These are phyloP conservation scores for Microcebus griseorufus DNA, from an alignment of 2,113 vertebrate genomes.

Conservation along the genomic window DNA sequence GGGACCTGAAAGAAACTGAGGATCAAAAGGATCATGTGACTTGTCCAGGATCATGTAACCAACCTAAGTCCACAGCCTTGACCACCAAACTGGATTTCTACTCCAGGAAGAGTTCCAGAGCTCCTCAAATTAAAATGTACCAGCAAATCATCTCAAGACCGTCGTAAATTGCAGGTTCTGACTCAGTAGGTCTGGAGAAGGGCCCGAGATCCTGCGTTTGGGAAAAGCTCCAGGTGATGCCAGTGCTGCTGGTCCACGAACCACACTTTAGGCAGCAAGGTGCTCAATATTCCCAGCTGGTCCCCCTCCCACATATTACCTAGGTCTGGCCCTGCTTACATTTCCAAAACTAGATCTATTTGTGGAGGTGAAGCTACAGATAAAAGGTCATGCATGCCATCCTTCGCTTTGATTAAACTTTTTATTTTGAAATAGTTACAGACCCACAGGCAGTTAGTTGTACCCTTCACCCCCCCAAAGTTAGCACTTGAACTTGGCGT, in stretches of 20 bases:
- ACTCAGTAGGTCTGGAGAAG: not conserved
- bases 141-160: not conserved
- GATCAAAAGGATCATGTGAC: too few relatives aligned
- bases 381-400: not conserved
- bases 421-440: not conserved
- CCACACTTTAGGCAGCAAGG: not conserved
- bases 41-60: not conserved
- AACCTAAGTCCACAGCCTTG: not conserved
- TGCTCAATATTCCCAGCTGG: fast-evolving
- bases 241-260: too few relatives aligned
- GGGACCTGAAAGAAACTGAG: not conserved
- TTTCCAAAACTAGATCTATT: not conserved
- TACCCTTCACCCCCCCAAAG: not conserved
- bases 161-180: not conserved
- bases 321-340: not conserved
- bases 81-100: not conserved
- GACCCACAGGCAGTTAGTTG: not conserved
- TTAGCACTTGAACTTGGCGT: not conserved
- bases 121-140: not conserved
- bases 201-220: not conserved
- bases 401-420: not conserved
- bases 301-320: not conserved
- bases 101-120: not conserved
- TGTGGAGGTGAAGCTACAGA: not conserved
- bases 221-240: not conserved